These are phyloP conservation scores for Hedya salicella DNA, from an alignment of 2,888 invertebrate species.

Conservation along the genomic window DNA sequence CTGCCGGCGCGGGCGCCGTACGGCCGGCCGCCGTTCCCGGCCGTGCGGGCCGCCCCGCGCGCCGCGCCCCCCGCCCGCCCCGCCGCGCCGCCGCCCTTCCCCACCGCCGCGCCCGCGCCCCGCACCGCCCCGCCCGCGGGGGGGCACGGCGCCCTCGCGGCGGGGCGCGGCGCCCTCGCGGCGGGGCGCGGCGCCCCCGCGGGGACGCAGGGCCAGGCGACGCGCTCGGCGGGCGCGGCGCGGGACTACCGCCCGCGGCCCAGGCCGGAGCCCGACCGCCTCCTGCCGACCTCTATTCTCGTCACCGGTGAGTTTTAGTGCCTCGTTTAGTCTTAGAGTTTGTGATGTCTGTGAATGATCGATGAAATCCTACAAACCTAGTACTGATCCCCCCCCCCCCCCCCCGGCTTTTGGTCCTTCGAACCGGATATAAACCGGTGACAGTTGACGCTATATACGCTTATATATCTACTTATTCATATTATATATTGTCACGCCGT, in stretches of 20 bases:
- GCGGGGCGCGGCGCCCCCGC: not conserved
- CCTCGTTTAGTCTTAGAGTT: too few relatives aligned
- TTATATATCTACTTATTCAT: too few relatives aligned
- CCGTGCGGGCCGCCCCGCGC: constrained; percentile 32
- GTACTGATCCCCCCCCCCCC: too few relatives aligned
- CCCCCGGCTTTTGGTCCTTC: too few relatives aligned
- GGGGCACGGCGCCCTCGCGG: not conserved
- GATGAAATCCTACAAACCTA: too few relatives aligned
- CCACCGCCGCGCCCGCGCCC: constrained; percentile 30
- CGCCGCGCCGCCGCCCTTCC: not conserved
- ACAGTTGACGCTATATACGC: too few relatives aligned
- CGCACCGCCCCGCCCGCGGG: not conserved
- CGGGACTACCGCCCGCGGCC: not conserved
- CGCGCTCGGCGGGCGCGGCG: constrained; percentile 4
- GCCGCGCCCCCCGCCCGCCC: constrained; percentile 4
- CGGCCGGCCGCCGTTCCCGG: not conserved
- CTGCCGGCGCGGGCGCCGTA: not conserved
- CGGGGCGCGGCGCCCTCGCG: not conserved
- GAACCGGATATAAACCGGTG: too few relatives aligned
- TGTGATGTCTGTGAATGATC: not conserved
- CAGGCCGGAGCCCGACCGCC: constrained; percentile 7
- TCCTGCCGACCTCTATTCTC: constrained; percentile 31
- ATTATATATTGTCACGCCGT: too few relatives aligned
- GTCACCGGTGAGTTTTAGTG: constrained; percentile 52
- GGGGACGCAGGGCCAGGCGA: not conserved